Evolutionary conservation across 2,888 invertebrate species (phyloP), one percentile per base, ranked within the genome.

Genomic region (Baccha elongata): DNA sequence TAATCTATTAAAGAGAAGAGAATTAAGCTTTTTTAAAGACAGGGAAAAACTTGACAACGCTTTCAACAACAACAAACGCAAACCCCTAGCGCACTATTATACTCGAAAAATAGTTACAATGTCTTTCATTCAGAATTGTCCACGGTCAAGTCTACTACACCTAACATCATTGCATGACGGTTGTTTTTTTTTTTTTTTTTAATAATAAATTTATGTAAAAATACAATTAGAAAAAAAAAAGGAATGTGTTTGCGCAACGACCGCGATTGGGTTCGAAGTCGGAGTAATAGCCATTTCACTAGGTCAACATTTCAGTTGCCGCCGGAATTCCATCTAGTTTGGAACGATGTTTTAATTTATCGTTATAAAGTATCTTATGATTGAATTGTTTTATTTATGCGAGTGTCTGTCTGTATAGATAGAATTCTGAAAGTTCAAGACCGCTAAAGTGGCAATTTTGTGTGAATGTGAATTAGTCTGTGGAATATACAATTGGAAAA

Each of bases 61-160:
- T 78, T 83, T 78, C 42, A n/a, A n/a, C 78, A 78, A 76, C 71
- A 71, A 76, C 76, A 83, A 65, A 71, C 55, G n/a, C 58, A 11
- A 67, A 1, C 15, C n/a, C n/a, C n/a, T n/a, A n/a, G n/a, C n/a
- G n/a, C n/a, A n/a, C n/a, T n/a, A 26, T 67, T 53, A n/a, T n/a
- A 73, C 67, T 73, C 48, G 65, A 71, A 72, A 52, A 67, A 60
- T 69, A 60, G 69, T 55, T 80, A 83, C 71, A 64, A 48, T 64
- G 64, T 78, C 72, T 73, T 83, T 83, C 83, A 83, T 83, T 83
- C 83, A 83, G 83, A 83, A 83, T 68, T 83, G 68, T 78, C 78
- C 83, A 83, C 78, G 83, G 83, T 83, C 83, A 83, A 83, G 83
- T 76, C 78, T 58, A 83, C 83, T 73, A 81, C 67, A 52, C 50